Percentiles rank a stretch among this genome's conserved stretches.
Evolutionary conservation across 2,888 invertebrate species (phyloP).

Genomic region (Thereva nobilitata): DNA sequence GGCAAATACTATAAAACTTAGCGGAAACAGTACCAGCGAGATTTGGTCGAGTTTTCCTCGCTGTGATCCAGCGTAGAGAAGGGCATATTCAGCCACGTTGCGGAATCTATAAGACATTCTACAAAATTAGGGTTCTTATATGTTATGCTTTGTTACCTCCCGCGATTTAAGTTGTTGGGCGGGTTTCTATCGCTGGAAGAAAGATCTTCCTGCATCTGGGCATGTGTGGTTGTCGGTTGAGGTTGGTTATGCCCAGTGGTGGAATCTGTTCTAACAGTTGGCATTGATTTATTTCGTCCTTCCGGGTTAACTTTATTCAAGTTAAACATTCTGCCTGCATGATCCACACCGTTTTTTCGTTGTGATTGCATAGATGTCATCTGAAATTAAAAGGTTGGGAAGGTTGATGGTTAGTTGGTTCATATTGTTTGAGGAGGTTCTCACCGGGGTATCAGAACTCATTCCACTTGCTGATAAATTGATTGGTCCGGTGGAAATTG

Average conservation of each 20-base stretch:
- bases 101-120: conserved; percentile 51
- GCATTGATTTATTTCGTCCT: conserved; percentile 24
- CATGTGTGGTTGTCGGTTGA: conserved; percentile 31
- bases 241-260: conserved; percentile 21
- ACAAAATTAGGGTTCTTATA: conserved; percentile 3
- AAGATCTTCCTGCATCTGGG: conserved; percentile 40
- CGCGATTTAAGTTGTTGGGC: conserved; percentile 37
- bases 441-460: conserved; percentile 47
- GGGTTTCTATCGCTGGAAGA: conserved; percentile 37
- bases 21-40: conserved; percentile 65
- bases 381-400: conserved; percentile 24
- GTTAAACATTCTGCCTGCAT: conserved; percentile 45
- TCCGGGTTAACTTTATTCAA: conserved; percentile 47
- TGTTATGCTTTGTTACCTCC: conserved; percentile 38
- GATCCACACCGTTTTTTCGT: conserved; percentile 47
- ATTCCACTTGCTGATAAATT: conserved; percentile 46
- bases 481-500: conserved; percentile 51
- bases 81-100: conserved; percentile 60
- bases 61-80: conserved; percentile 67
- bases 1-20: conserved; percentile 64
- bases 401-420: background rate
- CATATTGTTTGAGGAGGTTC: background rate
- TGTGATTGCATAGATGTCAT: conserved; percentile 41
- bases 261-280: conserved; percentile 9
- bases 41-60: conserved; percentile 65